A percentile compares a stretch with the other conserved stretches of the same genome.
These are phyloP conservation scores for Sphinx pinastri DNA, from an alignment of 2,888 invertebrate species.

Conservation along the genomic window DNA sequence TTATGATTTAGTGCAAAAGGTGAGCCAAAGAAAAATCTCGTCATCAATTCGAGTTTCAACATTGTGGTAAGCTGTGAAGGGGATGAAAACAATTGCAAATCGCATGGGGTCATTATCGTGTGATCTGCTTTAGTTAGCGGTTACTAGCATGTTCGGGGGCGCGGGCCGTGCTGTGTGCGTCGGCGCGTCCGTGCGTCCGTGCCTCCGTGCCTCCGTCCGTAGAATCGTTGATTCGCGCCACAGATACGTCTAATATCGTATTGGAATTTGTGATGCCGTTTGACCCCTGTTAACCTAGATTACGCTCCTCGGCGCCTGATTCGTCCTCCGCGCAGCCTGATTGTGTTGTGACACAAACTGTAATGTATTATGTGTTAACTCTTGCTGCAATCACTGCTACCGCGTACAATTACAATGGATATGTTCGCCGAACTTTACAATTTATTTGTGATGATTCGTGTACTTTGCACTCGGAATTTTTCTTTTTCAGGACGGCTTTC, in stretches of 20 bases:
- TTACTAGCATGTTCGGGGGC: neutral
- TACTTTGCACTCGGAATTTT: conserved; percentile 32
- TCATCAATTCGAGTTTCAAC: conserved; percentile 36
- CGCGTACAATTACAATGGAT: conserved; percentile 78
- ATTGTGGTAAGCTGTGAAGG: conserved; percentile 32
- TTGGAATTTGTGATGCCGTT: conserved; percentile 88
- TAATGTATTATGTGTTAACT: conserved; percentile 85
- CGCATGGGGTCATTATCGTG: neutral
- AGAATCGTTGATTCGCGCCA: conserved; percentile 81
- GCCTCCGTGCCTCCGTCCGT: conserved; percentile 26
- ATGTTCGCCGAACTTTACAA: conserved; percentile 75
- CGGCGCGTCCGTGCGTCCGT: conserved; percentile 2
- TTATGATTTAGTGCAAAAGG: conserved; percentile 40
- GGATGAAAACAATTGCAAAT: conserved; percentile 10
- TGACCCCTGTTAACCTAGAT: conserved; percentile 91
- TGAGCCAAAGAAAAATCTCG: conserved; percentile 37
- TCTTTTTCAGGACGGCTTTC: neutral
- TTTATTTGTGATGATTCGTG: conserved; percentile 55
- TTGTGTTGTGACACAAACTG: conserved; percentile 85
- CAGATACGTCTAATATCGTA: conserved; percentile 85
- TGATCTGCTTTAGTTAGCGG: conserved; percentile 14
- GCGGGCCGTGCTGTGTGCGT: neutral
- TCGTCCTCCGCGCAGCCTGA: conserved; percentile 81
- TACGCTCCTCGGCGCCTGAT: conserved; percentile 85
- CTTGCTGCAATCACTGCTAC: conserved; percentile 82